phyloP scores from a whole-genome alignment of 2,888 invertebrate genomes.

The Sussaba pulchella region DNA sequence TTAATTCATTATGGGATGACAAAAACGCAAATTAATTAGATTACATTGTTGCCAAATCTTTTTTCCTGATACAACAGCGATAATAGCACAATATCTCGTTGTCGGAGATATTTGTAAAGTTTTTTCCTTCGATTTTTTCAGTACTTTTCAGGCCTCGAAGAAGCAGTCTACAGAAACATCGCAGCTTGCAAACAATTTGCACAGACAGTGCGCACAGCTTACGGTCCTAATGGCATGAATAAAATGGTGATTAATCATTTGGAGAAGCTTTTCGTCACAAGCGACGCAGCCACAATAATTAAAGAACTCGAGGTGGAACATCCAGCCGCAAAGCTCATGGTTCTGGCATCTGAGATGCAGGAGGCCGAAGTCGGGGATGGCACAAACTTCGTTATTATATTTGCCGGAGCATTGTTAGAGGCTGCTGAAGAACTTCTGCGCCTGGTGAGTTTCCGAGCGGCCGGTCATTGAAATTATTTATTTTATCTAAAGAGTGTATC shows the following conservation, averaged over 20 bases:
- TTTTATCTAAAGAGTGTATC: neutral
- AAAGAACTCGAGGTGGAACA: constrained; percentile 98
- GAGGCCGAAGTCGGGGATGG: constrained; percentile 99
- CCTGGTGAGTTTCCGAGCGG: constrained; percentile 85
- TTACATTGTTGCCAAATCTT: too few relatives aligned
- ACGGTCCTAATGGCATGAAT: constrained; percentile 99
- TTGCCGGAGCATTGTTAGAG: constrained; percentile 96
- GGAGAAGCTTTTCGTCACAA: constrained; percentile 99
- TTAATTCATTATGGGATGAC: too few relatives aligned
- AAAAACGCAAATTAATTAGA: too few relatives aligned
- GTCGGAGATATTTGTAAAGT: too few relatives aligned
- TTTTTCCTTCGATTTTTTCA: too few relatives aligned
- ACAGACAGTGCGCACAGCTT: constrained; percentile 96
- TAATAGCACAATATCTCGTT: too few relatives aligned
- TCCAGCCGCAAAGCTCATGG: constrained; percentile 98
- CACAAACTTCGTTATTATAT: constrained; percentile 98
- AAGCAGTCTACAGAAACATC: constrained; percentile 98
- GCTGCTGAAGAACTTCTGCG: constrained; percentile 96
- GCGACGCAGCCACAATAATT: constrained; percentile 99
- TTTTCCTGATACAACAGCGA: too few relatives aligned
- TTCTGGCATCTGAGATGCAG: constrained; percentile 98
- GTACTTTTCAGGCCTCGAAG: constrained; percentile 93
- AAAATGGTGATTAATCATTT: constrained; percentile 99
- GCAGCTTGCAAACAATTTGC: constrained; percentile 98
- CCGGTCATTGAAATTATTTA: constrained; percentile 18